Conservation (phyloP, 1,140 invertebrate species). For the Sarcophaga peregrina region DNA sequence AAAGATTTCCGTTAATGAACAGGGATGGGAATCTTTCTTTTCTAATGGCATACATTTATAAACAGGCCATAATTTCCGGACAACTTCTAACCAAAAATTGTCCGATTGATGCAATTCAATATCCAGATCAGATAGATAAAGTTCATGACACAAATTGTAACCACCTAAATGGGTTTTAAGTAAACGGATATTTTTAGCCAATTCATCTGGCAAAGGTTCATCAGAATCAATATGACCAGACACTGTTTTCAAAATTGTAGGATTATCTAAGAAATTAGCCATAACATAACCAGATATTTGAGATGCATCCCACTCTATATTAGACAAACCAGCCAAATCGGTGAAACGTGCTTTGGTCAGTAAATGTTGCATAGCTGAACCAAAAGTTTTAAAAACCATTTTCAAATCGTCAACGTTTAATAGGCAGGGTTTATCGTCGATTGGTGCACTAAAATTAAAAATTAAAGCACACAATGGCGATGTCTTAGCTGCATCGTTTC, state of each 20-base stretch:
- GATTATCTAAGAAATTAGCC: slow-evolving; percentile 83
- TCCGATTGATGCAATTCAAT: slow-evolving; percentile 82
- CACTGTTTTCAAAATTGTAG: slow-evolving; percentile 75
- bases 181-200: slow-evolving; percentile 74
- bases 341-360: slow-evolving; percentile 82
- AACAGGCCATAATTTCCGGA: slow-evolving; percentile 79
- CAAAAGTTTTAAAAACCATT: slow-evolving; percentile 85
- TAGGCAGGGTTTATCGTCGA: slow-evolving; percentile 74
- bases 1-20: slow-evolving; percentile 81
- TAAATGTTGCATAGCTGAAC: slow-evolving; percentile 83
- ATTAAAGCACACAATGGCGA: slow-evolving; percentile 83
- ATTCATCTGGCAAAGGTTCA: slow-evolving; percentile 75
- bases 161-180: slow-evolving; percentile 80
- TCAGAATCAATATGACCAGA: slow-evolving; percentile 80
- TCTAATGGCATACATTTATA: slow-evolving; percentile 80
- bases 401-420: slow-evolving; percentile 82
- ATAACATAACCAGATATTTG: slow-evolving; percentile 84
- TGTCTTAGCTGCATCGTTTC: slow-evolving; percentile 71
- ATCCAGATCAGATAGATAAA: slow-evolving; percentile 88
- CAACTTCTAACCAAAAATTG: slow-evolving; percentile 84
- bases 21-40: slow-evolving; percentile 82
- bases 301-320: slow-evolving; percentile 92
- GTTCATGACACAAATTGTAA: slow-evolving; percentile 80
- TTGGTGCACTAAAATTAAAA: slow-evolving; percentile 81
- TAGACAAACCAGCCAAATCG: slow-evolving; percentile 85